Evolutionary conservation across 2,888 invertebrate species (phyloP).

Genomic region (Harmothoe impar): DNA sequence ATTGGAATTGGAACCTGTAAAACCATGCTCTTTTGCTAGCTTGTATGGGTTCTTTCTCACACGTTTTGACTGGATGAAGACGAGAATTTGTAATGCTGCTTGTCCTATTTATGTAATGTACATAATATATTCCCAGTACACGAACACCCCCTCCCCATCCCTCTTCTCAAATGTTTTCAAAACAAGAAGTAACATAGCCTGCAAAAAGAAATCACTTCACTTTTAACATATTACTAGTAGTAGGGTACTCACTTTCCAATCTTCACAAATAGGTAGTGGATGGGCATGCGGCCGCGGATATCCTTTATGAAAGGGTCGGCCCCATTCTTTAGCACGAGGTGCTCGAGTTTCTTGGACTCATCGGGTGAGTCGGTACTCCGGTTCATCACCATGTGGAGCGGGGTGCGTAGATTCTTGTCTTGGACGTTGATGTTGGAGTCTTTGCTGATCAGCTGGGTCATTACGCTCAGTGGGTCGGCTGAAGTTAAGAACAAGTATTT

Average conservation of each 20-base stretch:
- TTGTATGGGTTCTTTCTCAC: no score
- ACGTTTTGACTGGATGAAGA: no score
- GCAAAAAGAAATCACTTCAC: no score
- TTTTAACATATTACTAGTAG: no score
- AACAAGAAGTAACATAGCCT: no score
- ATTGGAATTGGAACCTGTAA: background rate
- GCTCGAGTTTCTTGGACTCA: constrained; percentile 83
- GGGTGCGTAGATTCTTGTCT: constrained; percentile 74
- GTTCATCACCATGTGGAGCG: constrained; percentile 84
- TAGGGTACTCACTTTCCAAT: constrained; percentile 17
- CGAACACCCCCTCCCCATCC: no score
- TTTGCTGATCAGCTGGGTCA: background rate
- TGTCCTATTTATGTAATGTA: no score
- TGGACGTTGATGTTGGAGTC: constrained; percentile 22
- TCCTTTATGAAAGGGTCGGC: constrained; percentile 81
- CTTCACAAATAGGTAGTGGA: constrained; percentile 84
- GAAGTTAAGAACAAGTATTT: background rate
- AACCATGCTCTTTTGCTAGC: no score
- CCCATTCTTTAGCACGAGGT: constrained; percentile 82
- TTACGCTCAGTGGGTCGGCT: background rate
- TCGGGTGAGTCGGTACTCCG: constrained; percentile 82
- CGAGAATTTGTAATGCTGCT: no score
- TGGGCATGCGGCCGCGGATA: constrained; percentile 81
- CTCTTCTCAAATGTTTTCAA: no score
- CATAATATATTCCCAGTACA: no score